Evolutionary conservation across 2,797 vertebrate genomes (phyloP).

Genomic region (Ambastaia sidthimunki): DNA sequence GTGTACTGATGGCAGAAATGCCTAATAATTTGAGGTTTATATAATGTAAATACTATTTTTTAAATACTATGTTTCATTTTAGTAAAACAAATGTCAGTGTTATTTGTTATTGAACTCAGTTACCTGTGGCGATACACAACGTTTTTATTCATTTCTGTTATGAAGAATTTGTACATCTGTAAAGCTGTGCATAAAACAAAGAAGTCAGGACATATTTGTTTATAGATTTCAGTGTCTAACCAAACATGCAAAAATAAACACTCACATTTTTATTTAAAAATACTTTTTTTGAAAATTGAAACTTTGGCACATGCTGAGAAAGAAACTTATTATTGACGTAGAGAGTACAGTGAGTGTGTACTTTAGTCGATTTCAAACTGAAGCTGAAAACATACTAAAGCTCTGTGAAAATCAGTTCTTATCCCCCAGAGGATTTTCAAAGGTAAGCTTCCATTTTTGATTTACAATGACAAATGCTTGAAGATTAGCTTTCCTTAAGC

Average conservation of each 20-base stretch:
- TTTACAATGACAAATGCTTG: constrained; percentile 75
- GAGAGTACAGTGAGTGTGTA: not conserved
- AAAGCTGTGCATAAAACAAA: not conserved
- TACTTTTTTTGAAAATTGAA: not conserved
- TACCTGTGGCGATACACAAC: too few relatives aligned
- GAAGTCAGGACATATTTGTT: not conserved
- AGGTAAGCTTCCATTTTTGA: constrained; percentile 43
- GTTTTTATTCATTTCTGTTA: too few relatives aligned
- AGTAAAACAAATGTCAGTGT: too few relatives aligned
- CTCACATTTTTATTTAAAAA: not conserved
- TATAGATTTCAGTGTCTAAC: not conserved
- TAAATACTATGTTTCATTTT: too few relatives aligned
- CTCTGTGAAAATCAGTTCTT: constrained; percentile 39
- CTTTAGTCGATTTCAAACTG: constrained; percentile 8
- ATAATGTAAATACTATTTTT: too few relatives aligned
- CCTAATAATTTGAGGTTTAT: too few relatives aligned
- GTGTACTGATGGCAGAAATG: too few relatives aligned
- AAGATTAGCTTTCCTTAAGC: constrained; percentile 79
- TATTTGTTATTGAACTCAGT: too few relatives aligned
- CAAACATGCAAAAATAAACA: not conserved
- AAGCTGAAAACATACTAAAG: constrained; percentile 8
- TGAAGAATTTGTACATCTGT: not conserved
- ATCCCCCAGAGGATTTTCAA: constrained; percentile 43
- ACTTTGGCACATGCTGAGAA: not conserved
- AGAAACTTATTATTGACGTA: not conserved